These are phyloP conservation scores for Sphaeridia pumilis DNA, from an alignment of 2,888 invertebrate genomes.

Conservation along the genomic window DNA sequence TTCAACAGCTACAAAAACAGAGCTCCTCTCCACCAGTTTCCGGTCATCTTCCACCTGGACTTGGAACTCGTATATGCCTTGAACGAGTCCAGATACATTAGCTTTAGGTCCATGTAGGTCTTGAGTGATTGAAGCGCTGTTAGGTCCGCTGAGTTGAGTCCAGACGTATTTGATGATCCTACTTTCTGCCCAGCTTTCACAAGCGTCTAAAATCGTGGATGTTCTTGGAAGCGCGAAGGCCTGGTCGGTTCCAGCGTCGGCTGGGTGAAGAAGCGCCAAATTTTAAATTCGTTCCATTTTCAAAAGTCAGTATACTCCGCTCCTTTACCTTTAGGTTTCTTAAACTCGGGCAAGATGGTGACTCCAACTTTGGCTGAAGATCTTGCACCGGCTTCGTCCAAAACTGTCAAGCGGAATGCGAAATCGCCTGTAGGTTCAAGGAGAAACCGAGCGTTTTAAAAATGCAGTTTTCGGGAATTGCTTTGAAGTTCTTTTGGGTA, in stretches of 20 bases:
- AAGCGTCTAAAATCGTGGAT: conserved; percentile 66
- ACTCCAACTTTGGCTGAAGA: conserved; percentile 81
- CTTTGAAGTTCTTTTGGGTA: no score
- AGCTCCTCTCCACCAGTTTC: conserved; percentile 63
- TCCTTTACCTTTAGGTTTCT: conserved; percentile 60
- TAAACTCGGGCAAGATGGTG: conserved; percentile 80
- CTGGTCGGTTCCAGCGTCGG: conserved; percentile 45
- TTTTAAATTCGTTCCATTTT: no score
- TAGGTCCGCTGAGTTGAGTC: conserved; percentile 62
- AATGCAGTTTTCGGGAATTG: no score
- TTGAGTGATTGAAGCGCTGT: conserved; percentile 39
- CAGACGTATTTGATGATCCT: conserved; percentile 70
- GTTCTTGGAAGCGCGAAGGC: conserved; percentile 75
- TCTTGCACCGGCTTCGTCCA: conserved; percentile 77
- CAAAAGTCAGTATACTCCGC: no score
- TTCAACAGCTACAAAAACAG: no score
- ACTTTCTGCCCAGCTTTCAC: conserved; percentile 66
- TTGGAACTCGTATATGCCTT: conserved; percentile 70
- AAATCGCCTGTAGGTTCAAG: conserved; percentile 70
- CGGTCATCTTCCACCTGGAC: conserved; percentile 73
- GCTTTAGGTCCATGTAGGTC: conserved; percentile 51
- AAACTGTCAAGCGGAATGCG: conserved; percentile 83
- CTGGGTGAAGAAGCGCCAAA: conserved; percentile 38
- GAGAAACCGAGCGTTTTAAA: no score
- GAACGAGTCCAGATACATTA: conserved; percentile 67